Evolutionary conservation across 2,888 invertebrate species (phyloP), one percentile per base, ranked within the genome.

Genomic region (Cheilosia variabilis): DNA sequence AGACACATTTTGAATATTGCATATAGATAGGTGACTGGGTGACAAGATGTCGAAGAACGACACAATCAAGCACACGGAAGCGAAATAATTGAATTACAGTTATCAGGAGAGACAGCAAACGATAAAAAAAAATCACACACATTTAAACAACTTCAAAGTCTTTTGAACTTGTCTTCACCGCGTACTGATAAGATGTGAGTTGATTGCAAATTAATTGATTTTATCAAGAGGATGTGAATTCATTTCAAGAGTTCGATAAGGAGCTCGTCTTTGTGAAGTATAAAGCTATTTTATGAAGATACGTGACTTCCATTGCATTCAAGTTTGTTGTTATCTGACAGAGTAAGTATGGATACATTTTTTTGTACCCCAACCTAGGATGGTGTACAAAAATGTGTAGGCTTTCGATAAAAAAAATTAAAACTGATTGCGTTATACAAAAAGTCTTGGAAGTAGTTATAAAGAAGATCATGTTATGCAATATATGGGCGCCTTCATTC

Each of bases 131-230:
- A 15, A 9, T 9, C 0, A 9, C 31, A 34, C 9, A 34, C 4
- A 24, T 13, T 7, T 27, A 45, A 31, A n/a, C 15, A 19, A 15
- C 2, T 34, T 63, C 19, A 34, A 31, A 34, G 31, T 47, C 47
- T 10, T 7, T 17, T 1, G 10, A 47, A 47, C 17, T 19, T 34
- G 10, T 15, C 31, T 63, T 19, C 19, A 31, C 5, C 43, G 9
- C 10, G 31, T 17, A 19, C 9, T 63, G 63, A 63, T 63, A 47
- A 34, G 9, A 47, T 0, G 10, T 6, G 24, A 45, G 10, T 27
- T 43, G 60, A 45, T 60, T 45, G n/a, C 5, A 45, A 60, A 45
- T 60, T 60, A 60, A 60, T 27, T 60, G 60, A 60, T 60, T 60
- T 37, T 37, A 37, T 13, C 37, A 13, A 37, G 37, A 5, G 27